These are phyloP conservation scores for Euplexia lucipara DNA, from an alignment of 2,888 invertebrate genomes.

Conservation along the genomic window DNA sequence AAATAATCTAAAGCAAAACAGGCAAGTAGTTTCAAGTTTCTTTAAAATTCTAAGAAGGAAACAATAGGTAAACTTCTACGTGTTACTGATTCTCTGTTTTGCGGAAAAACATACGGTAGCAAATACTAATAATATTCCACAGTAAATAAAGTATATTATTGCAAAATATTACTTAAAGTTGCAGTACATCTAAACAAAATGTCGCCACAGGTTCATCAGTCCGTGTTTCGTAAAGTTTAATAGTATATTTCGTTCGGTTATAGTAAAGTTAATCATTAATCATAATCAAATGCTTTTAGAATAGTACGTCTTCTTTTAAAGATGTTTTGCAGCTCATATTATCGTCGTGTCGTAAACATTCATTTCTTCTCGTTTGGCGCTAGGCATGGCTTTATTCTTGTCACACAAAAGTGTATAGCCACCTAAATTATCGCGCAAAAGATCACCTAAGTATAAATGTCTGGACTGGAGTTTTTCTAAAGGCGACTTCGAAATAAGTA, in stretches of 20 bases:
- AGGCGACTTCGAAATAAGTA: background rate
- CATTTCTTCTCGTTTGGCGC: constrained; percentile 8
- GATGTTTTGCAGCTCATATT: too few relatives aligned
- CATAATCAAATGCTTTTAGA: background rate
- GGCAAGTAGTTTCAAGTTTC: constrained; percentile 1
- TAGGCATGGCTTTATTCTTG: background rate
- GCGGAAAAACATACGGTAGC: background rate
- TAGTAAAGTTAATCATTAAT: too few relatives aligned
- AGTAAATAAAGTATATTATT: too few relatives aligned
- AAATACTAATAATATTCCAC: background rate
- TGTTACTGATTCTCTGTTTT: background rate
- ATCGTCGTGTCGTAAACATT: too few relatives aligned
- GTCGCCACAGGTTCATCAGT: constrained; percentile 12
- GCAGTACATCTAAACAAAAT: constrained; percentile 11
- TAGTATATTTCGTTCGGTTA: too few relatives aligned
- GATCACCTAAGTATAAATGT: background rate
- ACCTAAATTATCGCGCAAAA: constrained; percentile 6
- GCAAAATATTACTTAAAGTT: background rate
- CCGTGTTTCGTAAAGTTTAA: background rate
- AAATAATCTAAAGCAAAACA: background rate
- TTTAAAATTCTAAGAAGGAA: constrained; percentile 1
- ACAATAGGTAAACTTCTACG: constrained; percentile 7
- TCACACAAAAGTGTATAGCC: background rate
- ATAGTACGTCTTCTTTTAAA: background rate
- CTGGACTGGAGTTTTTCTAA: background rate